These are phyloP conservation scores for Melanotaenia pygmaea DNA, from an alignment of 2,797 vertebrate species.

Conservation along the genomic window DNA sequence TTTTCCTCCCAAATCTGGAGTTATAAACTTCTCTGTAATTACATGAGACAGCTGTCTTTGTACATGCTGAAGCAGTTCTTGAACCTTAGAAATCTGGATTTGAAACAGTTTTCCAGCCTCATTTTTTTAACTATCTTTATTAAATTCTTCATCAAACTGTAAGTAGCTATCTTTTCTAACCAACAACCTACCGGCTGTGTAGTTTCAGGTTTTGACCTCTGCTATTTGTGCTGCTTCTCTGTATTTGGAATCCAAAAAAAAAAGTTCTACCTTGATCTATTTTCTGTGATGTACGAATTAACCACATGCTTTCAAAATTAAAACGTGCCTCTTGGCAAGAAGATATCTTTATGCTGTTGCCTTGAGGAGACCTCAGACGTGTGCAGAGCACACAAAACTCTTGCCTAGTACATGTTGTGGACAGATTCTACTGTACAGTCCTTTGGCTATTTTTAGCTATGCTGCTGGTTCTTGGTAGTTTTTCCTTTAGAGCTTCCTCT, in stretches of 20 bases:
- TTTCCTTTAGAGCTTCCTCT: slow-evolving; percentile 66
- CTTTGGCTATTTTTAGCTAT: slow-evolving; percentile 69
- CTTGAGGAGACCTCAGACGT: slow-evolving; percentile 31
- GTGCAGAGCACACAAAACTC: slow-evolving; percentile 44
- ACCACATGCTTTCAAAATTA: slow-evolving; percentile 40
- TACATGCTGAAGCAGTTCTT: slow-evolving; percentile 5
- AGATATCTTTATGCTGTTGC: slow-evolving; percentile 19
- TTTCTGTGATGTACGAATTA: slow-evolving; percentile 48
- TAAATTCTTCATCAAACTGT: slow-evolving; percentile 2
- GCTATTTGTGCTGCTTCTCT: slow-evolving; percentile 10
- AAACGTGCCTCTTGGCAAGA: slow-evolving; percentile 26
- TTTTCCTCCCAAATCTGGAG: neutral
- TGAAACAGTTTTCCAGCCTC: neutral
- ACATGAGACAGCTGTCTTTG: slow-evolving; percentile 6
- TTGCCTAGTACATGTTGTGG: slow-evolving; percentile 36
- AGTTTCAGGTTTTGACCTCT: slow-evolving; percentile 12
- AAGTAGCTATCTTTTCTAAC: neutral
- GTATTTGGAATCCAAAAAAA: slow-evolving; percentile 33
- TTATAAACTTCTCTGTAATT: neutral
- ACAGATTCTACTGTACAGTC: slow-evolving; percentile 46
- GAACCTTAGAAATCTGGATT: slow-evolving; percentile 4
- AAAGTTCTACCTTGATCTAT: slow-evolving; percentile 39
- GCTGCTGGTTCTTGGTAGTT: slow-evolving; percentile 61
- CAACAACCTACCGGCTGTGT: slow-evolving; percentile 13
- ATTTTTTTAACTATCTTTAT: slow-evolving; percentile 1